phyloP scores from a whole-genome alignment of 2,888 invertebrate species.

The Caenorhabditis afra region DNA sequence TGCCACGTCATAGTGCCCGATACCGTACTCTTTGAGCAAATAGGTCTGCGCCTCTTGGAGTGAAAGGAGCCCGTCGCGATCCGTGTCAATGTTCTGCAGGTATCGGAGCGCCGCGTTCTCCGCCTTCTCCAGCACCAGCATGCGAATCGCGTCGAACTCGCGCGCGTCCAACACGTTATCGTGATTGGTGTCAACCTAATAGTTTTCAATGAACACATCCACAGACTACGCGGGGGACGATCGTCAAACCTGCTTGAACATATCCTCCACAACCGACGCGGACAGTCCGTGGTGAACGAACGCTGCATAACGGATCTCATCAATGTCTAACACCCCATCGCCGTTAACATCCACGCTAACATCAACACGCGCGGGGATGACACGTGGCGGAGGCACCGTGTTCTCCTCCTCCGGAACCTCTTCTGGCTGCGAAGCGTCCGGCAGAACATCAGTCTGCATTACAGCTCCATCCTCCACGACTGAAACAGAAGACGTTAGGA shows the following conservation, averaged over 20 bases:
- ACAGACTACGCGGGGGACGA: background rate
- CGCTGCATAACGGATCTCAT: constrained; percentile 79
- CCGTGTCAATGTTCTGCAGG: constrained; percentile 76
- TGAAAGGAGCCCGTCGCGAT: constrained; percentile 74
- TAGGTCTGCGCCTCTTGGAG: constrained; percentile 77
- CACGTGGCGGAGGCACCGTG: constrained; percentile 48
- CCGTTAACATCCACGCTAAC: constrained; percentile 75
- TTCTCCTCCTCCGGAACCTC: constrained; percentile 21
- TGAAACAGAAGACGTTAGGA: background rate
- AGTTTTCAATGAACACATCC: background rate
- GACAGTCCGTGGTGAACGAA: constrained; percentile 79
- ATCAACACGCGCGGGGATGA: constrained; percentile 66
- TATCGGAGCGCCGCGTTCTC: constrained; percentile 78
- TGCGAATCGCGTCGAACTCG: constrained; percentile 78
- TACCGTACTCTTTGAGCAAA: constrained; percentile 79
- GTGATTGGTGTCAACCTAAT: constrained; percentile 64
- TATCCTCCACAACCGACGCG: constrained; percentile 77
- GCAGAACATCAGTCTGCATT: background rate
- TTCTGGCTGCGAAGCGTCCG: constrained; percentile 10
- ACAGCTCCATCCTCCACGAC: constrained; percentile 4
- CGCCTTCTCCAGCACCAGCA: constrained; percentile 77
- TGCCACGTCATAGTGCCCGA: constrained; percentile 78
- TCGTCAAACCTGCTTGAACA: constrained; percentile 73
- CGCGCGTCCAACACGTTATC: constrained; percentile 59
- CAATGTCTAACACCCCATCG: constrained; percentile 75